These are phyloP conservation scores for Liodrosophila aerea DNA, from an alignment of 2,888 invertebrate species.

Conservation along the genomic window DNA sequence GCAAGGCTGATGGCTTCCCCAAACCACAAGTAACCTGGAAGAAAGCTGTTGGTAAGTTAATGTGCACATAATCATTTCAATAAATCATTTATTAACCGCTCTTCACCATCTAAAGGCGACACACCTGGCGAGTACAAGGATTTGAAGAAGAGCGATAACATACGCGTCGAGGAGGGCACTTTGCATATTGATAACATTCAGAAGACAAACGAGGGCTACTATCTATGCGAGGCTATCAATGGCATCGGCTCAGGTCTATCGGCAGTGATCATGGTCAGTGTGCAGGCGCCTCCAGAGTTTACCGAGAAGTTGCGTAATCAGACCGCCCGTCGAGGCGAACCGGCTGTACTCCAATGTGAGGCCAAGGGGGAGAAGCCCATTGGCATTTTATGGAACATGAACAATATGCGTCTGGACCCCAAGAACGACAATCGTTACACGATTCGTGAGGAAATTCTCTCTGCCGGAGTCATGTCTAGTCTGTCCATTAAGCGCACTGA, in stretches of 20 bases:
- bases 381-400: constrained; percentile 97
- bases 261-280: constrained; percentile 95
- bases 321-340: constrained; percentile 94
- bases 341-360: constrained; percentile 94
- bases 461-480: constrained; percentile 93
- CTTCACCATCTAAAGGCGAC: constrained; percentile 85
- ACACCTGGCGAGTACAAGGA: constrained; percentile 97
- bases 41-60: constrained; percentile 92
- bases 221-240: constrained; percentile 97
- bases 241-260: constrained; percentile 97
- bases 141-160: constrained; percentile 93
- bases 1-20: constrained; percentile 97
- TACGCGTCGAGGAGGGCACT: constrained; percentile 97
- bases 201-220: constrained; percentile 96
- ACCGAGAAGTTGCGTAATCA: constrained; percentile 95
- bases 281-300: constrained; percentile 97
- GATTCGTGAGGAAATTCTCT: constrained; percentile 92
- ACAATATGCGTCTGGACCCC: constrained; percentile 94
- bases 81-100: background rate
- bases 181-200: constrained; percentile 94
- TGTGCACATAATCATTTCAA: background rate
- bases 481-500: constrained; percentile 95
- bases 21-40: constrained; percentile 97
- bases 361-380: constrained; percentile 97
- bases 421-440: constrained; percentile 94